Evolutionary conservation across 2,113 vertebrate species (phyloP), one percentile per base, ranked within the genome.

Genomic region (Aptenodytes forsteri): DNA sequence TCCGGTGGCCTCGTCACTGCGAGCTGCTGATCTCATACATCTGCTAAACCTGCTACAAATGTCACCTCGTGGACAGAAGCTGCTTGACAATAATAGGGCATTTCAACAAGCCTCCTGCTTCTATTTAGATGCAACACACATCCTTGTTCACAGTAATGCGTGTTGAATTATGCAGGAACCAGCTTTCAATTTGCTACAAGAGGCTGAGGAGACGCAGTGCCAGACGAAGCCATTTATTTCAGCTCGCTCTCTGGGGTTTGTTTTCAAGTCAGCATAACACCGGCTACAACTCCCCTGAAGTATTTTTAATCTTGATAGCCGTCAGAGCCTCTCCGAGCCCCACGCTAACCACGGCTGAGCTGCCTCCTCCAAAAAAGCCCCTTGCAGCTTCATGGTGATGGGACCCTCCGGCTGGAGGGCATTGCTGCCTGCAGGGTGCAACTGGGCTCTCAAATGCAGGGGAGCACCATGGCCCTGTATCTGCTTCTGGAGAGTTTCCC

Each of bases 211-310:
- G 95, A 52, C 7, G 13, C 55, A 9, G 81, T 34, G 93, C 95
- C 95, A 97, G 97, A 97, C 73, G 83, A 95, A 95, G 96, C 94
- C 96, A 95, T 97, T 97, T 96, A 96, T 97, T 97, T 89, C 93
- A 73, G 93, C 91, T 94, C 42, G 1, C 93, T 97, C 97, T 83
- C 96, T 72, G 64, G 92, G 95, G 96, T 95, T 97, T 96, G 92
- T 94, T 95, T 92, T 72, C 90, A 34, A 93, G 90, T 88, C 92
- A 92, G 81, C 83, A 54, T 83, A 84, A 58, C 3, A 17, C 87
- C 54, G 93, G 66, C 87, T 91, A 61, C 95, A 52, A 81, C 73
- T 91, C 88, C 92, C 87, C 83, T 36, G 20, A 86, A 95, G 95
- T 75, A 83, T 93, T 93, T 81, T 82, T 47, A 89, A 91, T 78